These are phyloP conservation scores for Phoxinus phoxinus DNA, from an alignment of 2,113 vertebrate genomes.

Conservation along the genomic window DNA sequence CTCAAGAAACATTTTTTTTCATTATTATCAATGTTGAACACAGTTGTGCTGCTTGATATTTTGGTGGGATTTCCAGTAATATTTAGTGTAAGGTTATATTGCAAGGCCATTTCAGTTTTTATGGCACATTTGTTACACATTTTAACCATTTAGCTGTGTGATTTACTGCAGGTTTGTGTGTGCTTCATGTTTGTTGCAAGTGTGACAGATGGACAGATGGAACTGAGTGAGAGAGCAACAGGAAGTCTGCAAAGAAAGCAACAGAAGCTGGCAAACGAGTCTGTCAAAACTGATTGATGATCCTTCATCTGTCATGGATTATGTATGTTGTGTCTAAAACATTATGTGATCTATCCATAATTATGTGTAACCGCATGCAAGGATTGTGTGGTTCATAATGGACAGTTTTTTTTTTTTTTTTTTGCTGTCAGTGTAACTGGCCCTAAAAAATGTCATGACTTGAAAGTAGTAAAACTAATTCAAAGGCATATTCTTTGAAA, in stretches of 20 bases:
- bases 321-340: not conserved
- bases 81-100: not conserved
- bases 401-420: too few species aligned
- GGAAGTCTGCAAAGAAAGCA: constrained; percentile 25
- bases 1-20: too few species aligned
- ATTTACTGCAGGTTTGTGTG: not conserved
- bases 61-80: too few species aligned
- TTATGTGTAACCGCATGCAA: not conserved
- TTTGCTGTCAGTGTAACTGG: not conserved
- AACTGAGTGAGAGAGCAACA: constrained; percentile 1
- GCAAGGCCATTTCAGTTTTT: not conserved
- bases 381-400: not conserved
- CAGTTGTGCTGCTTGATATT: too few species aligned
- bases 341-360: constrained; percentile 5
- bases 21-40: too few species aligned
- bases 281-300: not conserved
- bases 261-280: not conserved
- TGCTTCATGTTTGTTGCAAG: not conserved
- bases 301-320: not conserved
- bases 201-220: not conserved
- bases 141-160: not conserved
- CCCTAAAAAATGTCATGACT: not conserved
- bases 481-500: not conserved
- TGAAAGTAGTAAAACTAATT: not conserved
- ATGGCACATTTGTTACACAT: not conserved